These are phyloP conservation scores for Armadillidium nasatum DNA, from an alignment of 1,140 invertebrate species.

Conservation along the genomic window DNA sequence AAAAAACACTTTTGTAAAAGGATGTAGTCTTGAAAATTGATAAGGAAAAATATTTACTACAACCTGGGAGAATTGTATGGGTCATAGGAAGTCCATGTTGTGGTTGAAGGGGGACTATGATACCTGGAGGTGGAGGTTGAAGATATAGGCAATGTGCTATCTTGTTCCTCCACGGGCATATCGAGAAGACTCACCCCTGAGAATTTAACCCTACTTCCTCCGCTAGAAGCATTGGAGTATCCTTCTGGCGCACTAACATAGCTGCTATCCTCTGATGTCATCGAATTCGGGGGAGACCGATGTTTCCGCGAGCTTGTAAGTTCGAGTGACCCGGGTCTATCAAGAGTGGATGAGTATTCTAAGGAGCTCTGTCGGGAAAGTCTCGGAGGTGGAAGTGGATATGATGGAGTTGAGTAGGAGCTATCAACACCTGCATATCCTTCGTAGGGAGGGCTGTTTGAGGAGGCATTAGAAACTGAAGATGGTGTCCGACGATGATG, in stretches of 20 bases:
- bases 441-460: slow-evolving; percentile 57
- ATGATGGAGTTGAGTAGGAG: slow-evolving; percentile 50
- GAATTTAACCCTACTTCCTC: slow-evolving; percentile 36
- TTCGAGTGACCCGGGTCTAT: slow-evolving; percentile 30
- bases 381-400: slow-evolving; percentile 36
- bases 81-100: background rate
- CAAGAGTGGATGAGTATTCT: slow-evolving; percentile 21
- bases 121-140: slow-evolving; percentile 51
- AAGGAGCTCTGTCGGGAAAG: slow-evolving; percentile 35
- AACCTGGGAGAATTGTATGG: slow-evolving; percentile 6
- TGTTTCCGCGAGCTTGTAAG: slow-evolving; percentile 29
- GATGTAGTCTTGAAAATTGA: background rate
- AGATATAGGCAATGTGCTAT: slow-evolving; percentile 60
- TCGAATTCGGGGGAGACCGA: slow-evolving; percentile 60
- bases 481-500: slow-evolving; percentile 63
- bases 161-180: slow-evolving; percentile 61
- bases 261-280: slow-evolving; percentile 48
- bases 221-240: slow-evolving; percentile 32
- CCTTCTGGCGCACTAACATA: slow-evolving; percentile 37
- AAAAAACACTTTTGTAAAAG: background rate
- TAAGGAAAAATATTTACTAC: background rate
- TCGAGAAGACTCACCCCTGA: slow-evolving; percentile 56
- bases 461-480: slow-evolving; percentile 64
- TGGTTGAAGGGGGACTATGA: slow-evolving; percentile 21
- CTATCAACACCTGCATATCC: slow-evolving; percentile 58